Evolutionary conservation across 2,888 invertebrate species (phyloP), one percentile per base, ranked within the genome.

Genomic region (Diploptera punctata): DNA sequence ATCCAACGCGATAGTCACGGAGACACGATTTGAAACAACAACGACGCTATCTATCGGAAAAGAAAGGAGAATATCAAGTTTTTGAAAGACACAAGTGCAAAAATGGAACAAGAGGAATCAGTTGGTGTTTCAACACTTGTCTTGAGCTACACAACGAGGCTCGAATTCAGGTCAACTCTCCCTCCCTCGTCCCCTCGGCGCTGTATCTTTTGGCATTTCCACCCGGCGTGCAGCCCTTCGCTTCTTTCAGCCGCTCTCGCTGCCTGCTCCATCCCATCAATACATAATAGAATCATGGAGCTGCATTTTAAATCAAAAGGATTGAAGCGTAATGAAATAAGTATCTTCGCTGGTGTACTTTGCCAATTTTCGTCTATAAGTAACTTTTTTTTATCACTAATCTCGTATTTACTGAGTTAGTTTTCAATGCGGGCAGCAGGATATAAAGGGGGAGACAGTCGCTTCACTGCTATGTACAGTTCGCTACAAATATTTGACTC

Each of bases 291-390:
- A 73, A 75, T 74, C 72, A 73, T 69, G 75, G 47, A 71, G 70
- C 73, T 75, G 75, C 71, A 75, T 75, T 75, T 74, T 75, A 75
- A 74, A 75, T 75, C 75, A 75, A 74, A 75, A 74, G 75, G 74
- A 73, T 75, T 71, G 71, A 70, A 72, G 74, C 71, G 31, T 74
- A 75, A 75, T 75, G 73, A 74, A 75, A 75, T 75, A 75, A 75
- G 75, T 68, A 69, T 73, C 73, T 74, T 73, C 73, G 65, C 69
- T 73, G 71, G 75, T 69, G 73, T 75, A 75, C 75, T 75, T 75
- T 75, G 74, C 73, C 75, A 75, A 75, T 75, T 75, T 72, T 68
- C 68, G 49, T 68, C 57, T 75, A 74, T 75, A 74, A 75, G 73
- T 71, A 70, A 72, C 73, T 70, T 70, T 74, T 74, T 73, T 73